phyloP scores from a whole-genome alignment of 2,888 invertebrate species.

The Leptinotarsa tumamoca region DNA sequence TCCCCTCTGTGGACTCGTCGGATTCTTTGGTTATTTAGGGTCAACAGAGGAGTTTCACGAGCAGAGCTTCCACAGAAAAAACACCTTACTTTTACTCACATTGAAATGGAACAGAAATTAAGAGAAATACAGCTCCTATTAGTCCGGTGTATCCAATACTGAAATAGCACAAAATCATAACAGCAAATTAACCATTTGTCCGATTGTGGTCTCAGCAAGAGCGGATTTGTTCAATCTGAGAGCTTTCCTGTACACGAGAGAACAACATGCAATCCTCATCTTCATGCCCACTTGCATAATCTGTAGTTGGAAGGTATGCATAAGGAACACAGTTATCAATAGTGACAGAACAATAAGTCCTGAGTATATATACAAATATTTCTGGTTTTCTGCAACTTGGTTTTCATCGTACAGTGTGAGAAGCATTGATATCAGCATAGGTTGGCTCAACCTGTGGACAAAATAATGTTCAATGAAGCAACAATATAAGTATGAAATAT shows the following conservation, averaged over 20 bases:
- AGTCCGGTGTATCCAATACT: constrained; percentile 63
- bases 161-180: constrained; percentile 68
- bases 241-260: constrained; percentile 66
- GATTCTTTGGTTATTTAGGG: too few species aligned
- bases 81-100: constrained; percentile 30
- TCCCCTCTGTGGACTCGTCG: too few species aligned
- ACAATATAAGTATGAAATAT: too few species aligned
- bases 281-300: constrained; percentile 86
- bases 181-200: constrained; percentile 67
- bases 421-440: constrained; percentile 31
- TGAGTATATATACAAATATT: constrained; percentile 73
- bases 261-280: constrained; percentile 68
- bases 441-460: constrained; percentile 30
- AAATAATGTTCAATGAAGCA: too few species aligned
- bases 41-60: too few species aligned
- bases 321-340: constrained; percentile 74
- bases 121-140: constrained; percentile 63
- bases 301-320: constrained; percentile 86
- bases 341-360: constrained; percentile 78
- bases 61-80: too few species aligned
- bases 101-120: constrained; percentile 59
- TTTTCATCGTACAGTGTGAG: constrained; percentile 24
- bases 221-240: constrained; percentile 80
- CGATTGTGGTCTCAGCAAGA: constrained; percentile 85
- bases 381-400: constrained; percentile 13